Evolutionary conservation across 1,140 invertebrate genomes (phyloP), one percentile per base, ranked within the genome.

Genomic region (Formica selysi): DNA sequence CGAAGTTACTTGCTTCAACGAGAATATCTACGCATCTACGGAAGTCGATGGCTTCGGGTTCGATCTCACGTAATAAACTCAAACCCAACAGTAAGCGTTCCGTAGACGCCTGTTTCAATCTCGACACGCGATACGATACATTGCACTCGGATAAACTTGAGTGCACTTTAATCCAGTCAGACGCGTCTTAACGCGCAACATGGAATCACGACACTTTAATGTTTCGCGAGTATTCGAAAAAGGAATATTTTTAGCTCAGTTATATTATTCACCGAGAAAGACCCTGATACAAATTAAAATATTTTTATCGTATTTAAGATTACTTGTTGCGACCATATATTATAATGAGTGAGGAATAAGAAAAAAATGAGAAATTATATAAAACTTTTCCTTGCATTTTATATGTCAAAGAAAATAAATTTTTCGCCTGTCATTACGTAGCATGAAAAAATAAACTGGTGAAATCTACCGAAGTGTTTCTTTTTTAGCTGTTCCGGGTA

Each of bases 1-100:
- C n/a, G 6, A 5, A 41, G 22, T 10, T 70, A 7, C 7, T 19
- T 13, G 36, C 7, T 32, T 67, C 54, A 26, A 68, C 8, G n/a
- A 68, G 62, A 7, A 79, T 62, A 57, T 67, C 13, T 51, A 22
- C 7, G 76, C 36, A 67, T 79, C 41, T 29, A 36, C 32, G 26
- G 48, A 7, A 36, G 19, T 70, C 64, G 36, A 57, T 41, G 26
- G 32, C 64, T 51, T 51, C 48, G 13, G 48, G 3, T 51, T 70
- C 64, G 22, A 80, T 29, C 64, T 57, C 32, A 38, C n/a, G 16
- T 70, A 80, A 80, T 19, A 36, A 80, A 70, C 64, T 16, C 26
- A 64, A 54, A 64, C 11, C 38, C n/a, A 36, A 57, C 78, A 80
- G 70, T 44, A 65, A 80, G 13, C 32, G n/a, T 8, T 54, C 5